Evolutionary conservation across 2,797 vertebrate species (phyloP).

Genomic region (Artibeus lituratus): DNA sequence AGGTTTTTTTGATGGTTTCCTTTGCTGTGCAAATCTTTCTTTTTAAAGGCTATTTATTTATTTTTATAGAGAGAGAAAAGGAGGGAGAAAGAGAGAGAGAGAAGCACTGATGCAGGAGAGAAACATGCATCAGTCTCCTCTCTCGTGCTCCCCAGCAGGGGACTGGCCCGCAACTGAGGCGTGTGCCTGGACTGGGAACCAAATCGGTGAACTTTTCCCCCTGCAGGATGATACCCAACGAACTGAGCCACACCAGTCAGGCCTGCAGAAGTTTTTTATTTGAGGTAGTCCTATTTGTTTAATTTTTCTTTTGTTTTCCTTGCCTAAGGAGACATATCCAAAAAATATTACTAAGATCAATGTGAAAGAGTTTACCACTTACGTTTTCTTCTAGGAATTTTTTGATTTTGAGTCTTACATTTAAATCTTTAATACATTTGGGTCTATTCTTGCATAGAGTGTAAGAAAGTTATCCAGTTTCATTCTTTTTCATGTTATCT

Average conservation of each 20-base stretch:
- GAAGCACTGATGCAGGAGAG: neutral
- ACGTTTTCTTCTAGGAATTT: neutral
- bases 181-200: neutral
- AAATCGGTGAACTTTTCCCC: neutral
- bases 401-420: neutral
- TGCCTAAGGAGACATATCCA: neutral
- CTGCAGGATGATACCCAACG: neutral
- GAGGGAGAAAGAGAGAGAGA: neutral
- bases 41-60: neutral
- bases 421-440: neutral
- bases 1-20: neutral
- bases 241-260: neutral
- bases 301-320: neutral
- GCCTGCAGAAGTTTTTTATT: neutral
- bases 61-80: neutral
- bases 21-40: neutral
- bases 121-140: neutral
- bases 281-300: neutral
- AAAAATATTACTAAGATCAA: neutral
- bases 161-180: neutral
- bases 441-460: neutral
- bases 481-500: neutral
- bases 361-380: neutral
- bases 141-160: neutral
- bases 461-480: neutral